Percentiles rank a stretch among this genome's conserved stretches.
These are phyloP conservation scores for Hymenopus coronatus DNA, from an alignment of 2,888 invertebrate species.

Conservation along the genomic window DNA sequence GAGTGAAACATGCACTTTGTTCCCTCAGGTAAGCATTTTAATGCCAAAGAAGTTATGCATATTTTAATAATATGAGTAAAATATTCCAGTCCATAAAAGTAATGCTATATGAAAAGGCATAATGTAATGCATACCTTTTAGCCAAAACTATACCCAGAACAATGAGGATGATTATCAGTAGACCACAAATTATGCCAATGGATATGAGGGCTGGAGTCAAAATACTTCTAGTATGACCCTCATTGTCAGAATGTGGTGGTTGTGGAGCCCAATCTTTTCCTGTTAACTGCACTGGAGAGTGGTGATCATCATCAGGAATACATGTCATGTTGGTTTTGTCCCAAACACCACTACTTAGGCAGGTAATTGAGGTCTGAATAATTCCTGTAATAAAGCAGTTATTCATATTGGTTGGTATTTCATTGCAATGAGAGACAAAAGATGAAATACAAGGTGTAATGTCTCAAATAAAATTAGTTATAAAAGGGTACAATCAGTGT, in stretches of 20 bases:
- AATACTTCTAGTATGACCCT: neutral
- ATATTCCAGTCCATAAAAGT: neutral
- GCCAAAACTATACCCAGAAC: slow-evolving; percentile 27
- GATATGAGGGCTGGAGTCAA: slow-evolving; percentile 24
- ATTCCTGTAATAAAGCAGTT: slow-evolving; percentile 29
- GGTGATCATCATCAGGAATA: slow-evolving; percentile 29
- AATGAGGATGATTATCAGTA: slow-evolving; percentile 25
- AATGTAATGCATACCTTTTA: slow-evolving; percentile 16
- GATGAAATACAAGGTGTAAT: no score
- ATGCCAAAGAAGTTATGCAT: no score
- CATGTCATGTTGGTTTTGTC: slow-evolving; percentile 36
- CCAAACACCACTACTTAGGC: slow-evolving; percentile 36
- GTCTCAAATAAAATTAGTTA: no score
- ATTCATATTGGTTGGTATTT: no score
- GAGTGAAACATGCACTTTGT: no score
- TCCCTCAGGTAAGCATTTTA: no score
- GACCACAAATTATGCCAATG: slow-evolving; percentile 26
- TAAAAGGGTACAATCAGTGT: no score
- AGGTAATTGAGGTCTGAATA: slow-evolving; percentile 34
- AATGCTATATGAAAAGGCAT: neutral
- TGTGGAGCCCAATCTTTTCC: slow-evolving; percentile 28
- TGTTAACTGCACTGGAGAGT: slow-evolving; percentile 26
- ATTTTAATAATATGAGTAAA: neutral
- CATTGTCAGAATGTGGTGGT: neutral
- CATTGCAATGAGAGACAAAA: no score